Percentiles rank a stretch among this genome's conserved stretches.
phyloP scores from a whole-genome alignment of 2,113 vertebrate genomes.

The Lepisosteus oculatus region DNA sequence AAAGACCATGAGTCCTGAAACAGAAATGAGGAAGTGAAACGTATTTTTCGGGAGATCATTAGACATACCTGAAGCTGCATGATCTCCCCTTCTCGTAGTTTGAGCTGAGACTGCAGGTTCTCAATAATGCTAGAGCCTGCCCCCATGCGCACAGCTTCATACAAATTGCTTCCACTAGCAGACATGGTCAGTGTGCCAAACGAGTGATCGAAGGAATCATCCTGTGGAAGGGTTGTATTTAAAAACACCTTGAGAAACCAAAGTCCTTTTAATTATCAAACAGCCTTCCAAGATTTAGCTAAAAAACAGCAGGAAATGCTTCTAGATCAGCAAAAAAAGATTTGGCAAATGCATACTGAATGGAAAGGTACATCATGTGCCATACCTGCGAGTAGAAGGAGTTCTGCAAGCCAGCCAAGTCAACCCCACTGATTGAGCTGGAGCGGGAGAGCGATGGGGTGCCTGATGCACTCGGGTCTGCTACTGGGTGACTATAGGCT shows the following conservation, averaged over 20 bases:
- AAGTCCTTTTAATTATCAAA: too few relatives aligned
- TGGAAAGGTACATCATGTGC: not conserved
- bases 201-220: slow-evolving; percentile 81
- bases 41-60: not conserved
- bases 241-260: too few relatives aligned
- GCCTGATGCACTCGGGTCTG: slow-evolving; percentile 75
- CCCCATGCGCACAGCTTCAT: slow-evolving; percentile 86
- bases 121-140: slow-evolving; percentile 94
- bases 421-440: slow-evolving; percentile 86
- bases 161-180: slow-evolving; percentile 81
- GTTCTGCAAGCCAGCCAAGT: slow-evolving; percentile 78
- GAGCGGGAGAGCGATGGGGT: slow-evolving; percentile 90
- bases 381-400: slow-evolving; percentile 84
- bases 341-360: too few relatives aligned
- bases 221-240: slow-evolving; percentile 53
- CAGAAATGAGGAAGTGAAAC: not conserved
- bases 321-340: too few relatives aligned
- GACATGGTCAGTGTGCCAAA: slow-evolving; percentile 72
- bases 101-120: slow-evolving; percentile 94
- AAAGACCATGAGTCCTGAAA: not conserved
- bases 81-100: slow-evolving; percentile 91
- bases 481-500: slow-evolving; percentile 50
- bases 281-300: too few relatives aligned
- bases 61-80: slow-evolving; percentile 85
- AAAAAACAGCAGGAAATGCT: too few relatives aligned